Conservation (phyloP, 30 jellyfish, hydroid and myxozoan genomes). For the Cassiopea andromeda region DNA sequence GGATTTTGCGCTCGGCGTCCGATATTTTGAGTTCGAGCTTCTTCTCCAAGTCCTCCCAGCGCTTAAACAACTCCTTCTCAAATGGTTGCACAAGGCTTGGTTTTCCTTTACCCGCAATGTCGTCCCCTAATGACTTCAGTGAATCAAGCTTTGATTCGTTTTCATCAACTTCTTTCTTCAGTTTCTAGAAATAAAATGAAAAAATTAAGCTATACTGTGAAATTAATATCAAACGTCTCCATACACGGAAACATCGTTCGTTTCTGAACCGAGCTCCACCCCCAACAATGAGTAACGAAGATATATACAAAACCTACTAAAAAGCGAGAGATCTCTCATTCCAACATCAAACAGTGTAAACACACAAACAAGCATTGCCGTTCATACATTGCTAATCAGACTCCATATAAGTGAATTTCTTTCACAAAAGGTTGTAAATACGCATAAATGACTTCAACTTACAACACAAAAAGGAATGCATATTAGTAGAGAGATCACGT, state of each 20-base stretch:
- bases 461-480: background rate
- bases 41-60: constrained; percentile 91
- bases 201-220: background rate
- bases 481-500: background rate
- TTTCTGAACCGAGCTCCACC: no score
- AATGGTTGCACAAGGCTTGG: constrained; percentile 84
- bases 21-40: constrained; percentile 39
- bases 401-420: background rate
- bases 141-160: constrained; percentile 83
- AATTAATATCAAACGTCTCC: no score
- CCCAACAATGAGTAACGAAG: no score
- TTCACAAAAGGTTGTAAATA: background rate
- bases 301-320: no score
- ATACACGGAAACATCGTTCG: no score
- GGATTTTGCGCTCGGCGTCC: constrained; percentile 56
- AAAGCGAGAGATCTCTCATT: no score
- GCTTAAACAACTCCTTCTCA: constrained; percentile 76
- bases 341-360: background rate
- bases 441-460: background rate
- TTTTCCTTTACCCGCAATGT: constrained; percentile 81
- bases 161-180: constrained; percentile 72
- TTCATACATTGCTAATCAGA: background rate
- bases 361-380: no score
- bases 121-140: constrained; percentile 90
- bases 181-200: constrained; percentile 57